A percentile compares a stretch with the other conserved stretches of the same genome.
Evolutionary conservation across 2,113 vertebrate species (phyloP).

Genomic region (Polypterus senegalus): DNA sequence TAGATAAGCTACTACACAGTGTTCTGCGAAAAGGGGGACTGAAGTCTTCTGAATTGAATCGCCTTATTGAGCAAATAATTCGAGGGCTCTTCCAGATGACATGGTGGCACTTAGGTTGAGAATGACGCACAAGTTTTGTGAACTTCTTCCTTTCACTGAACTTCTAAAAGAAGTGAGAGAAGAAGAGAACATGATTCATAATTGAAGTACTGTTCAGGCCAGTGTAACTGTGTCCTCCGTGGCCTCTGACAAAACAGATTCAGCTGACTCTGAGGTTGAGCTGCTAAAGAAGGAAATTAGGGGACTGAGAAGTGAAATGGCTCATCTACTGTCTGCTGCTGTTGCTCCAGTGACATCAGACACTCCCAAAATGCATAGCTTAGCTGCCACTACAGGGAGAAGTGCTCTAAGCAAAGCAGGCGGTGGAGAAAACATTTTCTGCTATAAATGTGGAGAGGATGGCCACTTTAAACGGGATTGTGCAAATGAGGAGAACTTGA

Average conservation of each 20-base stretch:
- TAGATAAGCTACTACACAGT: too few species aligned
- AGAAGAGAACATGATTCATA: background rate
- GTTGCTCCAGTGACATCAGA: too few species aligned
- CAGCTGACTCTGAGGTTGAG: background rate
- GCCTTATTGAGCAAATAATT: background rate
- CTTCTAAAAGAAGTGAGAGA: background rate
- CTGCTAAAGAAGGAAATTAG: background rate
- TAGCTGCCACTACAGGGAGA: too few species aligned
- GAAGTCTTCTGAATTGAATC: too few species aligned
- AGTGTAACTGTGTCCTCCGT: background rate
- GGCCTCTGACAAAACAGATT: background rate
- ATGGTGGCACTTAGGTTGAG: background rate
- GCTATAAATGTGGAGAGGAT: constrained; percentile 20
- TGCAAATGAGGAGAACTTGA: constrained; percentile 10
- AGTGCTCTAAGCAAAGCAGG: too few species aligned
- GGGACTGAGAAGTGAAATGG: background rate
- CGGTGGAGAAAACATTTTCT: constrained; percentile 8
- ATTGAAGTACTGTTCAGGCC: background rate
- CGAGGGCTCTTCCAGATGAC: background rate
- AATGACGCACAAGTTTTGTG: background rate
- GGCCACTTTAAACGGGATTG: constrained; percentile 14
- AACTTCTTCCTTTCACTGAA: background rate
- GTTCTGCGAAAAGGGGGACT: too few species aligned
- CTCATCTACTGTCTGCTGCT: too few species aligned
- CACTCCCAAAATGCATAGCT: too few species aligned